Percentiles rank a stretch among this genome's conserved stretches.
Evolutionary conservation across 2,113 vertebrate genomes (phyloP).

Genomic region (Puffinus mauretanicus): DNA sequence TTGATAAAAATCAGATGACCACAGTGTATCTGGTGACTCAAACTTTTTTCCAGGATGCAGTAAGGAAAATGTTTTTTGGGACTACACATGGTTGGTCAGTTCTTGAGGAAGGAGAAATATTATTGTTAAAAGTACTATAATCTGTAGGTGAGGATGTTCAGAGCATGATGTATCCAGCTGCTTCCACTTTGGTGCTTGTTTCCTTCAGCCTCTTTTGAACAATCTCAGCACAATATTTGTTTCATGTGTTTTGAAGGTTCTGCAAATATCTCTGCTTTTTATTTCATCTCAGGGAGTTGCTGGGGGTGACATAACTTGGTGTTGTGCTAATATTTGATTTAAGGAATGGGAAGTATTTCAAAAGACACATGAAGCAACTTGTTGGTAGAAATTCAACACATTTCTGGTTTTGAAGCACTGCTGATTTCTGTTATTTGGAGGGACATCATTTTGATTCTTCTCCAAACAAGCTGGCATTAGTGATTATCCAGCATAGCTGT

Average conservation of each 20-base stretch:
- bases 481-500: not conserved
- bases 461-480: not conserved
- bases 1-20: not conserved
- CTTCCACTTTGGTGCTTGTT: not conserved
- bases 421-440: not conserved
- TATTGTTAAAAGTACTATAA: not conserved
- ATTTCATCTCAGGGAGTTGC: not conserved
- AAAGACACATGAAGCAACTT: not conserved
- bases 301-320: not conserved
- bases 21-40: not conserved
- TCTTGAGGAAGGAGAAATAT: not conserved
- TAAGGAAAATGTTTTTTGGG: not conserved
- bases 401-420: not conserved
- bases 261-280: not conserved
- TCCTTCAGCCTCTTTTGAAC: not conserved
- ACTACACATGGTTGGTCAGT: not conserved
- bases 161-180: not conserved
- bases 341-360: not conserved
- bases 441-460: not conserved
- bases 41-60: not conserved
- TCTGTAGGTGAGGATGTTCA: not conserved
- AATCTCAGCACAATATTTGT: not conserved
- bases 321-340: not conserved
- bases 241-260: not conserved
- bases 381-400: not conserved